These are phyloP conservation scores for Solen grandis DNA, from an alignment of 1,140 invertebrate species.

Conservation along the genomic window DNA sequence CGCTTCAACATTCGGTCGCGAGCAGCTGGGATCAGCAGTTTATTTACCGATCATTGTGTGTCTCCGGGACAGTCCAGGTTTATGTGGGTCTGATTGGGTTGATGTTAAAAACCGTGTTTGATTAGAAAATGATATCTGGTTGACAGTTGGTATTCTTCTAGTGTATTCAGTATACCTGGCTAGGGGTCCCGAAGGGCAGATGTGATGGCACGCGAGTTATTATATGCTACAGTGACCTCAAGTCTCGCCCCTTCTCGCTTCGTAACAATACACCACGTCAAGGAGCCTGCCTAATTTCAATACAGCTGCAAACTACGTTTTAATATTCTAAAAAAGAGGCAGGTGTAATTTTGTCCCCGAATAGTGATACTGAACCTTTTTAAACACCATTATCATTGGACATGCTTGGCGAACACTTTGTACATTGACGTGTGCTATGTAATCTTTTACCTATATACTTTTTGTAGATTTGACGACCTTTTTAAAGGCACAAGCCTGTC, in stretches of 20 bases:
- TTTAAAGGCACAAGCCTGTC: not conserved
- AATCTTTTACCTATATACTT: constrained; percentile 37
- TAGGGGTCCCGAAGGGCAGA: too few relatives aligned
- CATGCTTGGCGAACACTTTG: not conserved
- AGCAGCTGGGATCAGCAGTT: too few relatives aligned
- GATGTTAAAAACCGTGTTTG: too few relatives aligned
- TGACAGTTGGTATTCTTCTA: too few relatives aligned
- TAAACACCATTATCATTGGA: constrained; percentile 23
- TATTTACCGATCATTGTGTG: too few relatives aligned
- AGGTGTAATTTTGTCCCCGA: constrained; percentile 47
- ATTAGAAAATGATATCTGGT: too few relatives aligned
- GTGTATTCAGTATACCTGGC: too few relatives aligned
- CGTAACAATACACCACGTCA: not conserved
- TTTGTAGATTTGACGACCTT: not conserved
- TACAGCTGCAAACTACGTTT: constrained; percentile 40
- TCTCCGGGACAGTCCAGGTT: too few relatives aligned
- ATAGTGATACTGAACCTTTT: constrained; percentile 11
- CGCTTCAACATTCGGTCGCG: too few relatives aligned
- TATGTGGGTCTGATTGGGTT: too few relatives aligned
- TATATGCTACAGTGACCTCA: constrained; percentile 27
- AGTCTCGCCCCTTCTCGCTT: not conserved
- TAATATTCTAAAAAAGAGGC: constrained; percentile 40
- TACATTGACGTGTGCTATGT: constrained; percentile 16
- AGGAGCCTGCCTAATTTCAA: constrained; percentile 21
- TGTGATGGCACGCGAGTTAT: constrained; percentile 55